A percentile compares a stretch with the other conserved stretches of the same genome.
These are phyloP conservation scores for Euclidia mi DNA, from an alignment of 2,888 invertebrate genomes.

Conservation along the genomic window DNA sequence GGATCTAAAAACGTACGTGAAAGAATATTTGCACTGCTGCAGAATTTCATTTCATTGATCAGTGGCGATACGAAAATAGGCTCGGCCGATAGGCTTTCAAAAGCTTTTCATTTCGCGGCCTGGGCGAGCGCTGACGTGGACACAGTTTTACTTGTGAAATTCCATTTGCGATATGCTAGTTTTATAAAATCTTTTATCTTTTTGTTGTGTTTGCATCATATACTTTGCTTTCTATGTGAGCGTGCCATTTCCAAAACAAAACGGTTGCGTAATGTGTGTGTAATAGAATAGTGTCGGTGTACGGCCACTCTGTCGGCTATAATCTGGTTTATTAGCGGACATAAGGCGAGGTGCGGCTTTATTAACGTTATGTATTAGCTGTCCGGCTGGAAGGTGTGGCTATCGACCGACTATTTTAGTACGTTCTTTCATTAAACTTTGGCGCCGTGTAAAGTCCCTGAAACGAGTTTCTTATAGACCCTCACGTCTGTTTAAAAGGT, in stretches of 20 bases:
- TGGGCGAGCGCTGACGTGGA: slow-evolving; percentile 48
- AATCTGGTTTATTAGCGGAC: slow-evolving; percentile 75
- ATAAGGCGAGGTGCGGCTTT: slow-evolving; percentile 74
- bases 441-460: slow-evolving; percentile 36
- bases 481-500: slow-evolving; percentile 35
- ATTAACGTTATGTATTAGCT: slow-evolving; percentile 69
- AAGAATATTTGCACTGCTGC: slow-evolving; percentile 64
- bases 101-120: slow-evolving; percentile 67
- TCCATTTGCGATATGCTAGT: slow-evolving; percentile 37
- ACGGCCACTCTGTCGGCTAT: slow-evolving; percentile 60
- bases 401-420: slow-evolving; percentile 67
- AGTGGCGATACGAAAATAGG: slow-evolving; percentile 61
- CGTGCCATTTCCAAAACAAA: slow-evolving; percentile 19
- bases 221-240: slow-evolving; percentile 10
- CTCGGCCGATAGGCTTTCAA: slow-evolving; percentile 61
- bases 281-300: slow-evolving; percentile 24
- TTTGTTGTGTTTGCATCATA: background rate
- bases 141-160: slow-evolving; percentile 49
- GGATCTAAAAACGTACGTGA: slow-evolving; percentile 45
- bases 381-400: slow-evolving; percentile 70
- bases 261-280: slow-evolving; percentile 21
- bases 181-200: slow-evolving; percentile 31
- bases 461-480: slow-evolving; percentile 35
- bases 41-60: slow-evolving; percentile 70
- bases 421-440: slow-evolving; percentile 49